Evolutionary conservation across 2,797 vertebrate species (phyloP).

Genomic region (Adelosebastes latens): DNA sequence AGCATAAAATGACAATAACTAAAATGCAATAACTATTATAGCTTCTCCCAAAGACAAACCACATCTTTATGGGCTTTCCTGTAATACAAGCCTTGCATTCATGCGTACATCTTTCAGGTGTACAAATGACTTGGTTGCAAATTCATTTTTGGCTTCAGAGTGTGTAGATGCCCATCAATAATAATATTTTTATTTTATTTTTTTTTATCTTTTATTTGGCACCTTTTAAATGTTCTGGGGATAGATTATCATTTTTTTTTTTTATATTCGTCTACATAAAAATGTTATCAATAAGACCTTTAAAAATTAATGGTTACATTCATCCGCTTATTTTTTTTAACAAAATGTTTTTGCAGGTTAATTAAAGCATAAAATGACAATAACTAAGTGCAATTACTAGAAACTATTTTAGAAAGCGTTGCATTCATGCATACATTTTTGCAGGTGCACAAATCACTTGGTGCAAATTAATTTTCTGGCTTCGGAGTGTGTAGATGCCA

Average conservation of each 20-base stretch:
- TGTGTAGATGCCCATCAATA: neutral
- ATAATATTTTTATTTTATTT: fast-evolving
- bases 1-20: neutral
- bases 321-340: neutral
- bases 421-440: neutral
- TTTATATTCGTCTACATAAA: no score
- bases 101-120: neutral
- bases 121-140: neutral
- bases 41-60: neutral
- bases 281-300: neutral
- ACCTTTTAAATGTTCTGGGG: no score
- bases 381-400: neutral
- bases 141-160: neutral
- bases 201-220: no score
- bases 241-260: no score
- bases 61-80: conserved; percentile 4
- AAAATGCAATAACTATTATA: neutral
- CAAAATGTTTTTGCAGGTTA: neutral
- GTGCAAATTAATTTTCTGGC: neutral
- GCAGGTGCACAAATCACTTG: neutral
- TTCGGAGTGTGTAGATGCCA: neutral
- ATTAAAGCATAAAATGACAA: neutral
- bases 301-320: neutral
- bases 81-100: conserved; percentile 8
- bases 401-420: neutral